These are phyloP conservation scores for Uloborus plumipes DNA, from an alignment of 2,888 invertebrate species.

Conservation along the genomic window DNA sequence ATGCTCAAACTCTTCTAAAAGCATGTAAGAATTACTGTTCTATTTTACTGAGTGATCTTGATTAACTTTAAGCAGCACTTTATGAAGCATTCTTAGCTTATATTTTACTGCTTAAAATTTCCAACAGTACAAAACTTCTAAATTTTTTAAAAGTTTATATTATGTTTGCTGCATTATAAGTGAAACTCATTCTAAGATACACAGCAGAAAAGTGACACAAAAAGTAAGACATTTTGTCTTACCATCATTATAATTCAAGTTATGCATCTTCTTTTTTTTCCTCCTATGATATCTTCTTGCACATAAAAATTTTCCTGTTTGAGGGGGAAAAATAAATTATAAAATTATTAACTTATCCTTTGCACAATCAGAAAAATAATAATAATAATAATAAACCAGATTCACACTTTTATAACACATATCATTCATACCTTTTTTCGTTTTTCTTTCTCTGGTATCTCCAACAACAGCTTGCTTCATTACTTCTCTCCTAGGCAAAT, in stretches of 20 bases:
- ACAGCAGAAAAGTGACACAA: no score
- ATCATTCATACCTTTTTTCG: slow-evolving; percentile 75
- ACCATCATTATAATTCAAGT: slow-evolving; percentile 76
- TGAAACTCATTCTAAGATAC: no score
- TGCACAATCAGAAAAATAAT: no score
- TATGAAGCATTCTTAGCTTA: no score
- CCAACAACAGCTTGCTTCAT: slow-evolving; percentile 67
- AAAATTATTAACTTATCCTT: background rate
- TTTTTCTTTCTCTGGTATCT: slow-evolving; percentile 74
- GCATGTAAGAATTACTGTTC: no score
- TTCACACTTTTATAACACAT: background rate
- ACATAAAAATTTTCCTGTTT: slow-evolving; percentile 81
- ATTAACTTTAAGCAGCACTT: no score
- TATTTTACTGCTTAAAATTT: no score
- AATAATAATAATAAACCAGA: background rate
- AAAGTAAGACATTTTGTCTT: slow-evolving; percentile 71
- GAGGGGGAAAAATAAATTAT: background rate
- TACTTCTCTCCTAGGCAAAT: slow-evolving; percentile 72
- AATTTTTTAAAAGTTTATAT: no score
- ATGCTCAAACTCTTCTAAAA: no score
- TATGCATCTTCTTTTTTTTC: slow-evolving; percentile 80
- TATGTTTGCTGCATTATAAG: no score
- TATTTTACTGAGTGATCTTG: no score
- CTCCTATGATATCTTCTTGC: slow-evolving; percentile 87
- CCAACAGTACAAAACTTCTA: no score